A percentile compares a stretch with the other conserved stretches of the same genome.
Evolutionary conservation across 2,113 vertebrate genomes (phyloP).

Genomic region (Sceloporus undulatus): DNA sequence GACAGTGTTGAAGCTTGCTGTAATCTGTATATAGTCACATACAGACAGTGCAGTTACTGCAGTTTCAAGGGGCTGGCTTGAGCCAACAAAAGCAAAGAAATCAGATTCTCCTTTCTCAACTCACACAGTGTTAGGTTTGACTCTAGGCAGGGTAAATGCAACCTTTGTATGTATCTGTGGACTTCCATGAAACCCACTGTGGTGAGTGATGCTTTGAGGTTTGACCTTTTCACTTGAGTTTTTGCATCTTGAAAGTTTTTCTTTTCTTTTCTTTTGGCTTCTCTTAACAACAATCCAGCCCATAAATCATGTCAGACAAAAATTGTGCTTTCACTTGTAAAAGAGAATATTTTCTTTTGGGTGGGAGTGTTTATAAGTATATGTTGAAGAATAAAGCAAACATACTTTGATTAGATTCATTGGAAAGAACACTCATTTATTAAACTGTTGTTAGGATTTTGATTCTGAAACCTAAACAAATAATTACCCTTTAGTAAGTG

Average conservation of each 20-base stretch:
- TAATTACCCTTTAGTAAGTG: background rate
- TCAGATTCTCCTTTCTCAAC: constrained; percentile 42
- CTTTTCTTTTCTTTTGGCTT: constrained; percentile 5
- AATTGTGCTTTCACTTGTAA: background rate
- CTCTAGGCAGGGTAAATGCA: background rate
- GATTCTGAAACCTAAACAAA: rapidly evolving
- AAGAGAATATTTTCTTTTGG: background rate
- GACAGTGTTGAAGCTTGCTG: constrained; percentile 39
- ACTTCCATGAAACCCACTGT: constrained; percentile 38
- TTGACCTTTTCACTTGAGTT: background rate
- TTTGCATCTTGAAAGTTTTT: background rate
- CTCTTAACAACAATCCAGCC: background rate
- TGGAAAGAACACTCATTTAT: background rate
- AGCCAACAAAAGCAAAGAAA: constrained; percentile 40
- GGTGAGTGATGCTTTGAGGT: constrained; percentile 7
- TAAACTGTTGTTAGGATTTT: background rate
- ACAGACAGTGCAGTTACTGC: background rate
- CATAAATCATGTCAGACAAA: background rate
- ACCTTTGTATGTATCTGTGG: background rate
- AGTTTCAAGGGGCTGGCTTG: constrained; percentile 1
- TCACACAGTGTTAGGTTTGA: constrained; percentile 20
- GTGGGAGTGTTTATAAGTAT: rapidly evolving
- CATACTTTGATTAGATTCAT: rapidly evolving
- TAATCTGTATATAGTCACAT: background rate
- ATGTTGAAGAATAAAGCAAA: background rate